phyloP scores from a whole-genome alignment of 2,888 invertebrate species.

The Drosophila paranaensis region DNA sequence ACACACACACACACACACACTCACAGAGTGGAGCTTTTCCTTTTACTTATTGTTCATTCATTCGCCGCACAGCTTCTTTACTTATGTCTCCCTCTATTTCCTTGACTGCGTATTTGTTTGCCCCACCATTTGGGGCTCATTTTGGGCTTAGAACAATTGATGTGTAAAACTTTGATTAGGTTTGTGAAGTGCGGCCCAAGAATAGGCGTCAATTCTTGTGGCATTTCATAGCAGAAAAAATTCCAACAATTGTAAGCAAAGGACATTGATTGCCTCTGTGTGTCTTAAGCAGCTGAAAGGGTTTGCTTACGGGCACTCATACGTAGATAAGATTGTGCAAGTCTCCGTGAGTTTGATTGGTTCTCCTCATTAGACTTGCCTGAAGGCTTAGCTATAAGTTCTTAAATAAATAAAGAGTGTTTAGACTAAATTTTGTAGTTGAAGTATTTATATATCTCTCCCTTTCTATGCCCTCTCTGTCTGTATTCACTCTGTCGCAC shows the following conservation, averaged over 20 bases:
- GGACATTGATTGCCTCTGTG: constrained; percentile 29
- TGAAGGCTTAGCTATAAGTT: background rate
- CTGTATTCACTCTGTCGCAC: too few species aligned
- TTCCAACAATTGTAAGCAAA: constrained; percentile 25
- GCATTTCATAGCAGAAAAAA: constrained; percentile 12
- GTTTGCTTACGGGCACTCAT: background rate
- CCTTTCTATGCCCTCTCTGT: too few species aligned
- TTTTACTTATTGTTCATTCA: constrained; percentile 73
- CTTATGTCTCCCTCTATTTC: constrained; percentile 17
- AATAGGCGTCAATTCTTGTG: constrained; percentile 29
- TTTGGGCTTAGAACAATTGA: constrained; percentile 61
- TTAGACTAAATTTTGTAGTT: background rate
- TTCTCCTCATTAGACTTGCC: background rate
- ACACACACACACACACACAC: constrained; percentile 7
- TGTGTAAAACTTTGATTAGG: constrained; percentile 76
- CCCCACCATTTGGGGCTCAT: constrained; percentile 23
- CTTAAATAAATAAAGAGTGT: background rate
- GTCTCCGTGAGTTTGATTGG: background rate
- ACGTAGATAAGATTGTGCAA: background rate
- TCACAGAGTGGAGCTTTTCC: constrained; percentile 39
- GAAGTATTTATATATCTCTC: too few species aligned
- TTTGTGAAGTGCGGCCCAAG: constrained; percentile 51
- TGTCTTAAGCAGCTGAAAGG: constrained; percentile 9
- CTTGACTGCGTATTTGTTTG: constrained; percentile 15
- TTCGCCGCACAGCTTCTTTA: constrained; percentile 50